Conservation (phyloP, 2,888 invertebrate genomes). For the Leptopilina drosophilae region DNA sequence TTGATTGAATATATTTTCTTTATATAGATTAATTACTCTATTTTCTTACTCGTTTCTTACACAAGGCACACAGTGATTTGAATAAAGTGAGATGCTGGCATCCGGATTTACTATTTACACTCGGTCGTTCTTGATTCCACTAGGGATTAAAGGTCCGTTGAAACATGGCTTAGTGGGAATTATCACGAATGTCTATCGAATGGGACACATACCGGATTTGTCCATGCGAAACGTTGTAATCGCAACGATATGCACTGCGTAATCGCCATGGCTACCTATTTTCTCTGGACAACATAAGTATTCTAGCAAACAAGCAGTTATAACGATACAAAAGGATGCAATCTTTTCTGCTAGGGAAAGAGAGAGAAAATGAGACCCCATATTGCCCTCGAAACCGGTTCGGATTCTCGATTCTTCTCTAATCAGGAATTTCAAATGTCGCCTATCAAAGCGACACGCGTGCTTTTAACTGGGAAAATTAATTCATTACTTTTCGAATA, state of each 20-base stretch:
- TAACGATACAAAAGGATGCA: conserved; percentile 35
- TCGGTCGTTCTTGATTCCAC: conserved; percentile 34
- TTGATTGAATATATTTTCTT: background rate
- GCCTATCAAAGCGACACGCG: conserved; percentile 48
- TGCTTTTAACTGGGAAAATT: conserved; percentile 54
- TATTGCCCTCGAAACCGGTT: conserved; percentile 52
- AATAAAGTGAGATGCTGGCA: conserved; percentile 16
- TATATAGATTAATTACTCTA: too few species aligned
- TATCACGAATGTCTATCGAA: conserved; percentile 46
- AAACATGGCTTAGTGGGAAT: conserved; percentile 36
- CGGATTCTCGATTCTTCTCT: conserved; percentile 45
- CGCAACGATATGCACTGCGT: conserved; percentile 43
- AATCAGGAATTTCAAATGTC: conserved; percentile 57
- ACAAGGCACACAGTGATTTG: conserved; percentile 6
- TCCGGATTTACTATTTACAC: conserved; percentile 32
- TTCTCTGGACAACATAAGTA: conserved; percentile 50
- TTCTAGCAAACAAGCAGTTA: conserved; percentile 35
- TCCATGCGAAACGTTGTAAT: conserved; percentile 52
- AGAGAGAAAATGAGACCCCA: conserved; percentile 50
- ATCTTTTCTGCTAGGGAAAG: conserved; percentile 41
- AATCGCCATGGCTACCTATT: conserved; percentile 52
- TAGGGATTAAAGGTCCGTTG: conserved; percentile 33
- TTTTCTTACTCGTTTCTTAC: background rate
- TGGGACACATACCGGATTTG: conserved; percentile 52
- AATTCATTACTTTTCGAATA: conserved; percentile 53